phyloP scores from a whole-genome alignment of 2,113 vertebrate species.

The Muntiacus reevesi region DNA sequence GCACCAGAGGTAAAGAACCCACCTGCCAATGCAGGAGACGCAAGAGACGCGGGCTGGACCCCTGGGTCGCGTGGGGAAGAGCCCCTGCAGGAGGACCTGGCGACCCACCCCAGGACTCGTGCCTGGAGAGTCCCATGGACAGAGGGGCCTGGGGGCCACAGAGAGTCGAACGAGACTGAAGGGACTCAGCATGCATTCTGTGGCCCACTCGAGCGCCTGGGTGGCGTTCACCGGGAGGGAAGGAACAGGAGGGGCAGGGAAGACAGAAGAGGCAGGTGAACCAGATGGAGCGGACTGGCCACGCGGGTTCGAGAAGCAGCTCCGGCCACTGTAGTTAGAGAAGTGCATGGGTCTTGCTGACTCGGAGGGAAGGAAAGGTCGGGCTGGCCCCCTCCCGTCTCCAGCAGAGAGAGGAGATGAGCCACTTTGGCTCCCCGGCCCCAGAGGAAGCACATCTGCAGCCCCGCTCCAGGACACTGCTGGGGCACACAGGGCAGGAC shows the following conservation, averaged over 20 bases:
- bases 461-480: accelerated
- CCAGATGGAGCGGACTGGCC: neutral
- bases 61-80: neutral
- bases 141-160: neutral
- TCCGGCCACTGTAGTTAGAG: constrained; percentile 3
- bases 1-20: neutral
- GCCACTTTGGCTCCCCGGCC: neutral
- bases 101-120: neutral
- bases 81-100: neutral
- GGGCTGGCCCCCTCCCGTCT: neutral
- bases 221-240: neutral
- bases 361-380: neutral
- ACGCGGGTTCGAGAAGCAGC: neutral
- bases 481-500: neutral
- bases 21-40: neutral
- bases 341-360: neutral
- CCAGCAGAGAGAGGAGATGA: neutral
- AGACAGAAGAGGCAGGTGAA: neutral
- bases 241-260: neutral
- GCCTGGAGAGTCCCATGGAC: neutral
- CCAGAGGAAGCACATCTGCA: neutral
- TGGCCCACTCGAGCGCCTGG: neutral
- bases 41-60: neutral
- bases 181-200: neutral
- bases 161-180: neutral